Base-by-base conservation (phyloP, 2,888 invertebrate genomes). In the Neuroscelio doddi region DNA sequence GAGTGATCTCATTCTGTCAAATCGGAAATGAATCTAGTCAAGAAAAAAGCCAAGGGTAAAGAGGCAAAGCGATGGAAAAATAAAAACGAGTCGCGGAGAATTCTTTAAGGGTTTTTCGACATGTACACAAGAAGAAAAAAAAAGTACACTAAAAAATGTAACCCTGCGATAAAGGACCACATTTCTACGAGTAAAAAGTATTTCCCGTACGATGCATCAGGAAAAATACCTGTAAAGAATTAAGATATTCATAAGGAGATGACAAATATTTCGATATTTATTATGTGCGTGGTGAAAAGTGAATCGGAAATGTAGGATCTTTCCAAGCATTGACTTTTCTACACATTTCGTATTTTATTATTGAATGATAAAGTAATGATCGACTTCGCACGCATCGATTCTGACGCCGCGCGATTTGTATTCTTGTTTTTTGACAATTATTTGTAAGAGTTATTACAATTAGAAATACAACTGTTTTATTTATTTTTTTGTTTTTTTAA, bases 1-100 rank as follows among this genome's bases (percentile, higher is more conserved):
- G 83, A 94, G 94, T n/a, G n/a, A n/a, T n/a, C n/a, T n/a, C n/a
- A n/a, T n/a, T 46, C 44, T 38, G 66, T 66, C 42, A 70, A 80
- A 74, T 72, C 72, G 73, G 73, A 76, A 78, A 78, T 76, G 64
- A 83, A 81, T 84, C 84, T 84, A 84, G 84, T 84, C 84, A 76
- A 76, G 76, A 78, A 68, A 73, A 74, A 76, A 68, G 66, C 63
- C 61, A 69, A 69, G 64, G 29, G 27, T 16, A 52, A 52, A 52
- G 49, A 61, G 41, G 32, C 56, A 7, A 55, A 41, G 44, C 39
- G n/a, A 10, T n/a, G 17, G 21, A 21, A 21, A 5, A 21, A 2
- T 5, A 21, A 5, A 21, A 3, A 21, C 5, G 21, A 21, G 5
- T 2, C 21, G 21, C 21, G 5, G 21, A 21, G 3, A 21, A 21